Conservation (phyloP, 1,140 invertebrate species). For the Ditylenchus dipsaci region DNA sequence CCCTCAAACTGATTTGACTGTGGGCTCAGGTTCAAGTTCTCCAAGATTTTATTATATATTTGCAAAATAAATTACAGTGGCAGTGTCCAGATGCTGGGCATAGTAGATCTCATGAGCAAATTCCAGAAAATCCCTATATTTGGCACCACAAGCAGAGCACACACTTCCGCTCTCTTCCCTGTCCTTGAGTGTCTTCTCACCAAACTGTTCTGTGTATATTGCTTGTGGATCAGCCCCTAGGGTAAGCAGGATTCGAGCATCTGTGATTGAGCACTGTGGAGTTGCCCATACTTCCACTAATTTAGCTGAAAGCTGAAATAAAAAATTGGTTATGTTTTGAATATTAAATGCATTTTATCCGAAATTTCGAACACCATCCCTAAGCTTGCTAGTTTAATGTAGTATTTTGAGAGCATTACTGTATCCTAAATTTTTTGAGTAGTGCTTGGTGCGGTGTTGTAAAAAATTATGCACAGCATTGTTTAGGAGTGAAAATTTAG, state of each 20-base stretch:
- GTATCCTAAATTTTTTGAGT: no score
- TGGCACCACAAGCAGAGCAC: conserved; percentile 16
- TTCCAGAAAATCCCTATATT: conserved; percentile 33
- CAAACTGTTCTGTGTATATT: conserved; percentile 42
- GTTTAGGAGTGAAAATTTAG: no score
- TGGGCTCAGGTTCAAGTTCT: no score
- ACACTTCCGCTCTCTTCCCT: conserved; percentile 27
- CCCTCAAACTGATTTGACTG: no score
- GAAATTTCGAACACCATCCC: no score
- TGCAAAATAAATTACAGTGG: not conserved
- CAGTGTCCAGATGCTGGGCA: conserved; percentile 24
- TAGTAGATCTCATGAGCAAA: conserved; percentile 28
- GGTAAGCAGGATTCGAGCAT: conserved; percentile 41
- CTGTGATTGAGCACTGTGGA: conserved; percentile 49
- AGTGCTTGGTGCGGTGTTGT: no score
- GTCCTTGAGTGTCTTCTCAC: conserved; percentile 38
- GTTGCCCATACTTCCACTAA: conserved; percentile 42
- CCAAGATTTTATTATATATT: no score
- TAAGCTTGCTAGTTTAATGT: no score
- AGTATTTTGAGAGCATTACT: no score
- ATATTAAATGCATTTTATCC: no score
- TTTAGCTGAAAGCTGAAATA: conserved; percentile 40
- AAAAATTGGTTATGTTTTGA: no score
- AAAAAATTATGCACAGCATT: no score
- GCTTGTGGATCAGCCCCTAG: conserved; percentile 40